Evolutionary conservation across 2,797 vertebrate species (phyloP), one percentile per base, ranked within the genome.

Genomic region (Falco novaeseelandiae): DNA sequence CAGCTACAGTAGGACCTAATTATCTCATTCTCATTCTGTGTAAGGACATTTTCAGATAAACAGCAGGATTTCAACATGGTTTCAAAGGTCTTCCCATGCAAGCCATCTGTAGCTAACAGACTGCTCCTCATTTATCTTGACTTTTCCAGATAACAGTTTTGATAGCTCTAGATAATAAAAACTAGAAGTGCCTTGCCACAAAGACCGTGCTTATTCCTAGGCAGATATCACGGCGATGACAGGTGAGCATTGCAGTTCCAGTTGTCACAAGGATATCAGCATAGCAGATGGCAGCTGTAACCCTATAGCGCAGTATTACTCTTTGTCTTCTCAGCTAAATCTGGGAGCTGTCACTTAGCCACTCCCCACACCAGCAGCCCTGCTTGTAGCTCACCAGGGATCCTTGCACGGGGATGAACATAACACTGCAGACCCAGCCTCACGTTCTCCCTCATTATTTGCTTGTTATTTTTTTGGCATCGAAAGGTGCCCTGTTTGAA

Each of bases 221-320:
- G 77, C 91, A 87, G 90, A 83, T 89, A 94, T 62, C 76, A 18
- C 4, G 6, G 2, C 0, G 5, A 8, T 55, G 94, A 83, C 84
- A 90, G 87, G 91, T 52, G 90, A 95, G 89, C 3, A 1, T 8
- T 26, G 92, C 26, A 3, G 69, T 2, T 27, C 87, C 94, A 61
- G 76, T 7, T 96, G 94, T 77, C 91, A 52, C 90, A 7, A 1
- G 94, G 66, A 54, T 38, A 8, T 9, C 70, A 30, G 66, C 7
- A 12, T 2, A 72, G 96, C 95, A 96, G 88, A 88, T 85, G 94
- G 88, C 93, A 89, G 91, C 92, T 93, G 95, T 77, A 94, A 92
- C 93, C 57, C 92, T 51, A 67, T 14, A 83, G 67, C 63, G 0
- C 7, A 73, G 36, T 16, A 5, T 13, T 38, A 57, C 90, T 79